These are phyloP conservation scores for Aramus guarauna DNA, from an alignment of 2,113 vertebrate genomes.

Conservation along the genomic window DNA sequence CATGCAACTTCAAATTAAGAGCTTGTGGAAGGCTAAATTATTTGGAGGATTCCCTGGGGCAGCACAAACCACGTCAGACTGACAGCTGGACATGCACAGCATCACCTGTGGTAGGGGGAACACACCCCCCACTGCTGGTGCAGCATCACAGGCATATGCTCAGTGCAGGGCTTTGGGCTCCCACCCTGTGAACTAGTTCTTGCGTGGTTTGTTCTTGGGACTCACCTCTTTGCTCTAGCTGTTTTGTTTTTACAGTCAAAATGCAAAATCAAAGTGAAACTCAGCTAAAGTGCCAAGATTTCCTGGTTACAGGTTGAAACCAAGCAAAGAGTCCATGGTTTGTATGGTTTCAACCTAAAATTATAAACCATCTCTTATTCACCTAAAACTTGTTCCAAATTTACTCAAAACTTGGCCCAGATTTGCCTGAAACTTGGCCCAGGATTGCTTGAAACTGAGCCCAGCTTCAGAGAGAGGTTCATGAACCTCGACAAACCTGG, in stretches of 20 bases:
- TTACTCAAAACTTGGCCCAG: conserved; percentile 35
- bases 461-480: conserved; percentile 41
- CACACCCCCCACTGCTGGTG: background rate
- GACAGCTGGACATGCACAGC: accelerated
- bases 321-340: background rate
- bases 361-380: conserved; percentile 29
- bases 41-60: background rate
- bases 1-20: background rate
- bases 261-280: conserved; percentile 10
- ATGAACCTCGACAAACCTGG: conserved; percentile 44
- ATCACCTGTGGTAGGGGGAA: background rate
- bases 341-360: conserved; percentile 37
- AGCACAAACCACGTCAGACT: background rate
- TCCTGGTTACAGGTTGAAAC: conserved; percentile 18
- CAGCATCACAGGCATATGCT: background rate
- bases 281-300: background rate
- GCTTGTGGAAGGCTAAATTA: background rate
- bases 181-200: background rate
- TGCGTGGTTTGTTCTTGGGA: background rate
- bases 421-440: conserved; percentile 22
- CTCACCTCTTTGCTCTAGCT: background rate
- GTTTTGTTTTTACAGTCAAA: background rate
- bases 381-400: conserved; percentile 48
- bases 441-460: conserved; percentile 40
- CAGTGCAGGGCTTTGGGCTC: background rate